These are phyloP conservation scores for Nymphicus hollandicus DNA, from an alignment of 2,113 vertebrate species.

Conservation along the genomic window DNA sequence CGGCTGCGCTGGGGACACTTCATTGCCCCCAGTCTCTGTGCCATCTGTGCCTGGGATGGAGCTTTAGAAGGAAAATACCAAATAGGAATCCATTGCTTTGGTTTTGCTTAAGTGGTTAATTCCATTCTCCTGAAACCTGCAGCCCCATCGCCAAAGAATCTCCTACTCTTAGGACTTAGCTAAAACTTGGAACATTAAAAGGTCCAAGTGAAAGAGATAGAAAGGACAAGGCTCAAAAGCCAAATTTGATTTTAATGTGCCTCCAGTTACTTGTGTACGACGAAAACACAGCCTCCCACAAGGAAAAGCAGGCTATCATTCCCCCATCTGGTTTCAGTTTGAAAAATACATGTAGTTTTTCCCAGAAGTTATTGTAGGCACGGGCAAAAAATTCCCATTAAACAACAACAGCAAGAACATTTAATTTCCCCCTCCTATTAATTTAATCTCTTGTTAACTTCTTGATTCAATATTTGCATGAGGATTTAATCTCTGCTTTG, in stretches of 20 bases:
- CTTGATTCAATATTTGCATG: neutral
- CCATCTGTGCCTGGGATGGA: neutral
- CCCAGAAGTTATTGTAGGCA: conserved; percentile 4
- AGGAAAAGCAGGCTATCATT: conserved; percentile 2
- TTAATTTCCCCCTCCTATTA: neutral
- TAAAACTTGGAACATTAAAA: neutral
- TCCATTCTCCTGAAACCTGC: neutral
- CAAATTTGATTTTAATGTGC: conserved; percentile 15
- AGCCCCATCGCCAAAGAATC: neutral
- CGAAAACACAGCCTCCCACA: conserved; percentile 27
- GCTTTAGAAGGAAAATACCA: neutral
- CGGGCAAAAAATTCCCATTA: neutral
- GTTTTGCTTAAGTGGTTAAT: neutral
- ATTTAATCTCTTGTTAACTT: conserved; percentile 20
- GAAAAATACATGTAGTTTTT: neutral
- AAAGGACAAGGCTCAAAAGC: conserved; percentile 26
- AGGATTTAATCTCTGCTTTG: conserved; percentile 7
- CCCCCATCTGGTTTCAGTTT: conserved; percentile 55
- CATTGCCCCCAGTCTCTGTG: neutral
- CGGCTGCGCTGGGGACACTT: neutral
- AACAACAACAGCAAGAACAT: conserved; percentile 26
- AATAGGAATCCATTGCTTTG: neutral
- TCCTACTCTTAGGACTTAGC: neutral
- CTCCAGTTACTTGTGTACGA: conserved; percentile 5
- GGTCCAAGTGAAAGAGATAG: neutral